Base-by-base conservation (phyloP, 2,113 vertebrate genomes). In the Phalacrocorax pelagicus region DNA sequence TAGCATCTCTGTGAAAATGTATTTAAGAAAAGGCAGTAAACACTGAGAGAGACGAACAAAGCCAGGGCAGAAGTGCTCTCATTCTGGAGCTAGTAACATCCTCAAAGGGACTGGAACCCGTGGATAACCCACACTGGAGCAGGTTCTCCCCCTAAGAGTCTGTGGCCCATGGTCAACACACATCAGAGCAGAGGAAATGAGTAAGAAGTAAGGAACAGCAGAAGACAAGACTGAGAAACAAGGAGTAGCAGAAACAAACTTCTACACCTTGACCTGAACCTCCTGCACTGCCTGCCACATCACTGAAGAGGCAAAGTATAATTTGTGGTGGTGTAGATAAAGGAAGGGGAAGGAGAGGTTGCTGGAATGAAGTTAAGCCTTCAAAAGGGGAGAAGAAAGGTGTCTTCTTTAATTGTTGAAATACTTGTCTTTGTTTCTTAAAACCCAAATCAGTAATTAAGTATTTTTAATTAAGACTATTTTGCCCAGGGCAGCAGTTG, bases 151-250 rank as follows among this genome's bases (percentile, higher is more conserved):
- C 29, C 24, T 44, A 46, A 58, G 7, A 54, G 14, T 24, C 42
- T 36, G 8, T 10, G 38, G 19, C 3, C 11, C 11, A 24, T 9
- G 6, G 9, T 9, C 11, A 62, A 27, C 1, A 2, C 11, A 52
- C 15, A 47, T 17, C 61, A 81, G 51, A 49, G 32, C 34, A 71
- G 52, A 73, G 30, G 9, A 78, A 84, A 40, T 4, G 1, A 71
- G 11, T 42, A 69, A 84, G 17, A 80, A n/a, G 21, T 14, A 36
- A 84, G 10, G n/a, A 83, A 46, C 1, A 2, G 23, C 13, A 80
- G 20, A 82, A 78, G 22, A 72, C 63, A 82, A 58, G 15, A 70
- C 1, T 51, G 12, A 61, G 38, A 86, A 82, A 55, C 7, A 3
- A 86, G 17, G 8, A 90, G 16, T 0, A 90, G 42, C 16, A 88